phyloP scores from a whole-genome alignment of 2,888 invertebrate species.

The Trilocha varians region DNA sequence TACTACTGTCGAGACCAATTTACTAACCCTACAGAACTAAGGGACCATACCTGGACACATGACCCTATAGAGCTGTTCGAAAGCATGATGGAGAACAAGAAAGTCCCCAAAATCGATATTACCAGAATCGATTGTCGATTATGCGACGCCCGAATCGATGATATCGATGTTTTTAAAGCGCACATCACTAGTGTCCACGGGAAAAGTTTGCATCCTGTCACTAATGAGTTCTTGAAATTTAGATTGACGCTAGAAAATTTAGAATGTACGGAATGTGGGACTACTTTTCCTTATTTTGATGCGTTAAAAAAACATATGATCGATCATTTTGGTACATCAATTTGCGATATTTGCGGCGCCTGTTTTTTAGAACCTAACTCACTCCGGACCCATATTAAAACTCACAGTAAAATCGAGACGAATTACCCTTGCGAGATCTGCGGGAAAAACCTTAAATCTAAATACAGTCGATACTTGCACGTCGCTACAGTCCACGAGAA shows the following conservation, averaged over 20 bases:
- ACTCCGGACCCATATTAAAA: constrained; percentile 51
- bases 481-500: constrained; percentile 56
- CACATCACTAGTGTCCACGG: constrained; percentile 39
- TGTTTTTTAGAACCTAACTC: constrained; percentile 61
- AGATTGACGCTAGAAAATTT: constrained; percentile 41
- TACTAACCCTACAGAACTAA: constrained; percentile 46
- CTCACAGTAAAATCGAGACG: constrained; percentile 57
- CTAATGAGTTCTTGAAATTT: constrained; percentile 53
- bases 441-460: constrained; percentile 54
- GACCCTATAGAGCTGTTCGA: constrained; percentile 41
- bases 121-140: constrained; percentile 55
- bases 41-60: constrained; percentile 50
- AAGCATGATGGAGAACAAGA: constrained; percentile 45
- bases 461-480: constrained; percentile 50
- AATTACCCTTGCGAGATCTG: constrained; percentile 65
- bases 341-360: constrained; percentile 58
- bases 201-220: constrained; percentile 29
- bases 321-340: constrained; percentile 51
- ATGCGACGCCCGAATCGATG: constrained; percentile 45
- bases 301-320: constrained; percentile 49
- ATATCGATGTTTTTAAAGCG: constrained; percentile 34
- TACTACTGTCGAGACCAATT: constrained; percentile 59
- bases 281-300: constrained; percentile 49
- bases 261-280: constrained; percentile 48
- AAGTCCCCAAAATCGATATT: constrained; percentile 57